Conservation (phyloP, 2,888 invertebrate genomes). For the Siphonodentalium dalli region DNA sequence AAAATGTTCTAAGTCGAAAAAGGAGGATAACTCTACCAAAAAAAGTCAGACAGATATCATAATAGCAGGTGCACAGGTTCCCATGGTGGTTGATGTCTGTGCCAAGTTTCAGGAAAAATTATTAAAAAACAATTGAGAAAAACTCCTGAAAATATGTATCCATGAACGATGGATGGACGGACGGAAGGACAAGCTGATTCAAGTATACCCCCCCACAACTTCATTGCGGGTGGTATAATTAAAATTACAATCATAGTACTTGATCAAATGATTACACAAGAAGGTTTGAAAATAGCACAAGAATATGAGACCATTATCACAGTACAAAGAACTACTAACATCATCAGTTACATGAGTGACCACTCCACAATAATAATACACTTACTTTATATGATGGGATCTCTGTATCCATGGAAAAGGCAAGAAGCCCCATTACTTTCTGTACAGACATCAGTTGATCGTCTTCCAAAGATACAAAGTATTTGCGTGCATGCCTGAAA, state of each 20-base stretch:
- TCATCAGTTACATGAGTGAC: neutral
- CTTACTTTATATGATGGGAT: slow-evolving; percentile 55
- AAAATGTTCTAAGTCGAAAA: too few species aligned
- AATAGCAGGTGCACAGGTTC: too few species aligned
- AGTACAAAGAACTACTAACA: neutral
- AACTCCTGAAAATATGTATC: neutral
- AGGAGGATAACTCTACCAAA: too few species aligned
- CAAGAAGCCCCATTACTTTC: slow-evolving; percentile 93
- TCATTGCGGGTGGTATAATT: too few species aligned
- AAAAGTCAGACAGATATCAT: too few species aligned
- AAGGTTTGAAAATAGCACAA: neutral
- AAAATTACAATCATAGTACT: neutral
- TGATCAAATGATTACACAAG: neutral
- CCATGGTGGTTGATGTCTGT: too few species aligned
- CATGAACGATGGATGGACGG: too few species aligned
- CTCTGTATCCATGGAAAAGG: slow-evolving; percentile 72
- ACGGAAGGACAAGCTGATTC: too few species aligned
- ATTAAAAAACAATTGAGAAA: too few species aligned
- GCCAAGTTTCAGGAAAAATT: too few species aligned
- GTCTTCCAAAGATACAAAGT: slow-evolving; percentile 86
- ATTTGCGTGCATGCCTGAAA: slow-evolving; percentile 89
- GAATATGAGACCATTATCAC: neutral
- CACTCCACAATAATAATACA: neutral
- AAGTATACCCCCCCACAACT: too few species aligned
- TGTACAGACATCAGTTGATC: slow-evolving; percentile 82